Conservation (phyloP, 2,797 vertebrate genomes). For the Rhabdophis nuchalis region DNA sequence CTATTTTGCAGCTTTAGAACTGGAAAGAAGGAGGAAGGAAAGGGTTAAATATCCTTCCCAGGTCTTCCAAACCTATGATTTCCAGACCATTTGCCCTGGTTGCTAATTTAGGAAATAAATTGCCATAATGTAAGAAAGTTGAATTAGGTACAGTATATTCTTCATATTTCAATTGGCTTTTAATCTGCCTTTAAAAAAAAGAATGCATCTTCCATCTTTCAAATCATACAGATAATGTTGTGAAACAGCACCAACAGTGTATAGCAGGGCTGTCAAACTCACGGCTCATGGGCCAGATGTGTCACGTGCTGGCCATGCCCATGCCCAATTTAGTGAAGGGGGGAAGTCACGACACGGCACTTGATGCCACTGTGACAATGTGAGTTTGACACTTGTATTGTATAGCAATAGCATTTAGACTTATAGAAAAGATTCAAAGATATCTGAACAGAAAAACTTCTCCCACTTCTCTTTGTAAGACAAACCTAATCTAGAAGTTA, state of each 20-base stretch:
- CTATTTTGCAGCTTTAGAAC: background rate
- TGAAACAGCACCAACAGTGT: constrained; percentile 1
- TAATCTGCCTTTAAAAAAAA: background rate
- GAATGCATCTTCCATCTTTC: background rate
- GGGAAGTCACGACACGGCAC: no score
- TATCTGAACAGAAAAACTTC: background rate
- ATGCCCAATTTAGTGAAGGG: no score
- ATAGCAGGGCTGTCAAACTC: no score
- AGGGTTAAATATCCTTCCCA: background rate
- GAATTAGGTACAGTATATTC: background rate
- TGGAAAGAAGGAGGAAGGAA: background rate
- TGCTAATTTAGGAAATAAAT: background rate
- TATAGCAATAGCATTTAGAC: no score
- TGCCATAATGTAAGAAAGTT: background rate
- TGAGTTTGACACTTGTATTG: no score
- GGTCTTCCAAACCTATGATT: background rate
- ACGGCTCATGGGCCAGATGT: rapidly evolving
- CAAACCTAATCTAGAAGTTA: background rate
- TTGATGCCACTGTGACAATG: no score
- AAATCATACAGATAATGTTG: background rate
- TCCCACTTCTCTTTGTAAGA: background rate
- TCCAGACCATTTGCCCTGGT: background rate
- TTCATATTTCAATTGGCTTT: background rate
- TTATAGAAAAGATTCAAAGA: background rate
- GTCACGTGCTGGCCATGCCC: no score